Evolutionary conservation across 2,888 invertebrate genomes (phyloP), one percentile per base, ranked within the genome.

Genomic region (Drosophila greeni): DNA sequence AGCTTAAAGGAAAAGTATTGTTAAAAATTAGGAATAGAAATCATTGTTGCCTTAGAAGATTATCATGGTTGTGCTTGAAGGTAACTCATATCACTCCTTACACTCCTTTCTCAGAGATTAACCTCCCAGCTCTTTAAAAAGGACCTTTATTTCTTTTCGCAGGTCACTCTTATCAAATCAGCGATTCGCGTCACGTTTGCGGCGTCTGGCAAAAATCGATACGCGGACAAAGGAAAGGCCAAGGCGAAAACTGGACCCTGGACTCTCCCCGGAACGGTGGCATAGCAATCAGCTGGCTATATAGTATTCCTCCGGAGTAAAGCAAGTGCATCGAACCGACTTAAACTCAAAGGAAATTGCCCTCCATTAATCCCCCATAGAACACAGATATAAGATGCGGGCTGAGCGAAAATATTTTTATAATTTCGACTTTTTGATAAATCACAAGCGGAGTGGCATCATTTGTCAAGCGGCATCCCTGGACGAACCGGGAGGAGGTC

Each of bases 181-280:
- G 43, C 45, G 52, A 78, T 78, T 72, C 78, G 59, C 56, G 83
- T 82, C 78, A 78, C 78, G 78, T 78, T 73, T 76, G 81, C 65
- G 65, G 66, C 69, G 78, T 78, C 78, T 78, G 83, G 77, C 64
- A 52, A 80, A 77, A 79, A 78, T 78, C 81, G 75, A 78, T 80
- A 80, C 54, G 53, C 36, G 53, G 26, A 49, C 52, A 56, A 42
- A 36, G 55, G 39, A 55, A 68, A 66, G 73, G 67, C 54, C 64
- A 66, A 64, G 40, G 40, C 61, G 33, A 53, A 20, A 55, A 23
- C 59, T 16, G 36, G 29, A 43, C 43, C 12, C 45, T n/a, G 49
- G 18, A 49, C 24, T 26, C 36, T 29, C 31, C 23, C 40, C 23
- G 39, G 24, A 39, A 40, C 53, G 29, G 23, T 9, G 39, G 23